phyloP scores from a whole-genome alignment of 2,113 vertebrate species.

The Bubo blakistoni region DNA sequence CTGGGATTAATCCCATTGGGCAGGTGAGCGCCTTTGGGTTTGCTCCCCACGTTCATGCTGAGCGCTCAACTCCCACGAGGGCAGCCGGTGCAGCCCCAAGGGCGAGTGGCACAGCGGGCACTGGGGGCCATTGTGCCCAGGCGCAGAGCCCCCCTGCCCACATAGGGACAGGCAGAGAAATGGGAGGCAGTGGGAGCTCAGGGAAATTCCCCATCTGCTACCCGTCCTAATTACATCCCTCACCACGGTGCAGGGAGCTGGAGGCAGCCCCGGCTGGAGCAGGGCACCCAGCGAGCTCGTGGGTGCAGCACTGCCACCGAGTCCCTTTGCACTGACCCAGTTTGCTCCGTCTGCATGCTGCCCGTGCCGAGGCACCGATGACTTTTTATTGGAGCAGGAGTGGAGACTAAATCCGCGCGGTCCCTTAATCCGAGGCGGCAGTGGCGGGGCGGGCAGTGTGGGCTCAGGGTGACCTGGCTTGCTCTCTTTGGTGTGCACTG shows the following conservation, averaged over 20 bases:
- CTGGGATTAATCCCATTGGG: conserved; percentile 85
- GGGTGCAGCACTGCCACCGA: not conserved
- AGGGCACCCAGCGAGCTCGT: not conserved
- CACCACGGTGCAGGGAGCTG: not conserved
- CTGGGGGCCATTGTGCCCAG: fast-evolving
- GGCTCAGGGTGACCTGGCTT: conserved; percentile 39
- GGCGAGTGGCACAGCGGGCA: not conserved
- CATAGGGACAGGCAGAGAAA: not conserved
- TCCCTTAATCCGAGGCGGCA: conserved; percentile 60
- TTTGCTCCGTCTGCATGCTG: not conserved
- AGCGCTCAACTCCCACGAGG: conserved; percentile 73
- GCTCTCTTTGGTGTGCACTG: not conserved
- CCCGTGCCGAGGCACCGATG: not conserved
- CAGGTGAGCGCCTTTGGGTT: conserved; percentile 70
- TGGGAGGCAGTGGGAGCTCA: not conserved
- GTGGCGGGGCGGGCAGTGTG: not conserved
- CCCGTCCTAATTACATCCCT: not conserved
- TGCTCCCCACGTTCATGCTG: conserved; percentile 73
- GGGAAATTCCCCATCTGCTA: conserved; percentile 9
- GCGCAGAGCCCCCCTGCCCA: not conserved
- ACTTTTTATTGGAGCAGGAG: not conserved
- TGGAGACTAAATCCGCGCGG: conserved; percentile 26
- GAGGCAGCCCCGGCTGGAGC: not conserved
- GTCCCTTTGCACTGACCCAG: conserved; percentile 36
- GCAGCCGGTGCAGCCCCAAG: not conserved